Evolutionary conservation across 2,888 invertebrate species (phyloP).

Genomic region (Meteorus cinctellus): DNA sequence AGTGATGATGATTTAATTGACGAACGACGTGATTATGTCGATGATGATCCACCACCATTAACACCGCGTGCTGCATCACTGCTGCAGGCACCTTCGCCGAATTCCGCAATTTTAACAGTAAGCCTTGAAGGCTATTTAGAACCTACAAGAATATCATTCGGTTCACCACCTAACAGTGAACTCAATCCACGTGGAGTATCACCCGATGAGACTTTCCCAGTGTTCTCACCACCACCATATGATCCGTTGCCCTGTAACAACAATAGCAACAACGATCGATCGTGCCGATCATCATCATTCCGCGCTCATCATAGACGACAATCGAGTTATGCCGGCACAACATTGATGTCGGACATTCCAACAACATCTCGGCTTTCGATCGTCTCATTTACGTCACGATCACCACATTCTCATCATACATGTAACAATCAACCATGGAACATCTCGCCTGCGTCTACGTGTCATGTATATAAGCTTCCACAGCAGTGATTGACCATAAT

Average conservation of each 20-base stretch:
- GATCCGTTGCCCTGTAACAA: slow-evolving; percentile 63
- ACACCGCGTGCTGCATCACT: slow-evolving; percentile 76
- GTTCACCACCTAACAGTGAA: slow-evolving; percentile 85
- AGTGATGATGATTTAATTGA: slow-evolving; percentile 75
- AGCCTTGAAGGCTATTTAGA: slow-evolving; percentile 91
- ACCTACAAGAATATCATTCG: slow-evolving; percentile 86
- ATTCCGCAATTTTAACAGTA: slow-evolving; percentile 88
- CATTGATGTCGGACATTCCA: slow-evolving; percentile 74
- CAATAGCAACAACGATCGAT: slow-evolving; percentile 52
- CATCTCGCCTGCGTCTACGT: slow-evolving; percentile 52
- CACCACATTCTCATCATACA: slow-evolving; percentile 89
- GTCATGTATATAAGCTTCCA: slow-evolving; percentile 67
- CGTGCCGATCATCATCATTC: slow-evolving; percentile 50
- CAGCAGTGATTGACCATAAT: slow-evolving; percentile 33
- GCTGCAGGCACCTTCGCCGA: slow-evolving; percentile 83
- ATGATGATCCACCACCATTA: slow-evolving; percentile 72
- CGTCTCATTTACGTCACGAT: slow-evolving; percentile 84
- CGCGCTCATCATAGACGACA: slow-evolving; percentile 67
- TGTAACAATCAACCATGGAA: slow-evolving; percentile 78
- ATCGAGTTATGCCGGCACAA: slow-evolving; percentile 74
- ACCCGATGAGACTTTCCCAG: slow-evolving; percentile 88
- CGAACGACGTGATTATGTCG: slow-evolving; percentile 67
- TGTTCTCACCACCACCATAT: slow-evolving; percentile 88
- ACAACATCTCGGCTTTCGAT: slow-evolving; percentile 83
- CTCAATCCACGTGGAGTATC: slow-evolving; percentile 80